phyloP scores from a whole-genome alignment of 1,140 invertebrate genomes.

The Idris sp. region DNA sequence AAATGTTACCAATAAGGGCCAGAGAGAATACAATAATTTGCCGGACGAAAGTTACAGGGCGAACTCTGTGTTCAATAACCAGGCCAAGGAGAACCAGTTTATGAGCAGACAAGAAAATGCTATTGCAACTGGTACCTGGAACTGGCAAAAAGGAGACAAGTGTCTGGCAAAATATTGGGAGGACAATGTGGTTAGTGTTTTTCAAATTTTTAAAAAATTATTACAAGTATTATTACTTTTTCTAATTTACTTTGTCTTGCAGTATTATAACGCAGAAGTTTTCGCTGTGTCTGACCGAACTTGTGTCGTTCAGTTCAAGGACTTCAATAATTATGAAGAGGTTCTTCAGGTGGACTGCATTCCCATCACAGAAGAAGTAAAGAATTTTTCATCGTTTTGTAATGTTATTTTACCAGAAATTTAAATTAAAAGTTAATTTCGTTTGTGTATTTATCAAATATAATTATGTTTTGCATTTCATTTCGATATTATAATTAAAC shows the following conservation, averaged over 20 bases:
- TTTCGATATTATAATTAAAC: too few species aligned
- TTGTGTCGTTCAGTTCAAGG: slow-evolving; percentile 90
- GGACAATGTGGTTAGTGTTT: slow-evolving; percentile 86
- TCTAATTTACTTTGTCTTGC: slow-evolving; percentile 58
- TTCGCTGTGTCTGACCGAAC: slow-evolving; percentile 87
- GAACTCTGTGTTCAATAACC: slow-evolving; percentile 44
- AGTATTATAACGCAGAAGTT: slow-evolving; percentile 92
- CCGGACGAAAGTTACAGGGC: slow-evolving; percentile 57
- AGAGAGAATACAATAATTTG: too few species aligned
- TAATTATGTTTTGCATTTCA: too few species aligned
- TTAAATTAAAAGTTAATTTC: too few species aligned
- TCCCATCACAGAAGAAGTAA: slow-evolving; percentile 80
- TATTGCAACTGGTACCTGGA: slow-evolving; percentile 72
- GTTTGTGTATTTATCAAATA: slow-evolving; percentile 2
- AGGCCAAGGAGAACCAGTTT: slow-evolving; percentile 65
- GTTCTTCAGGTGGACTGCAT: slow-evolving; percentile 88
- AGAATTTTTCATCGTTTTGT: too few species aligned
- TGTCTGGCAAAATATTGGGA: slow-evolving; percentile 96
- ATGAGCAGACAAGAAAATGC: slow-evolving; percentile 62
- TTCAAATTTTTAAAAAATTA: not conserved
- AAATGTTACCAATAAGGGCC: too few species aligned
- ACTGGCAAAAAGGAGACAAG: slow-evolving; percentile 87
- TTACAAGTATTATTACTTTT: too few species aligned
- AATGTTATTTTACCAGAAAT: too few species aligned
- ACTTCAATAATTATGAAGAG: slow-evolving; percentile 93